Percentiles rank a stretch among this genome's conserved stretches.
Conservation (phyloP, 2,113 vertebrate genomes). For the Bungarus multicinctus region DNA sequence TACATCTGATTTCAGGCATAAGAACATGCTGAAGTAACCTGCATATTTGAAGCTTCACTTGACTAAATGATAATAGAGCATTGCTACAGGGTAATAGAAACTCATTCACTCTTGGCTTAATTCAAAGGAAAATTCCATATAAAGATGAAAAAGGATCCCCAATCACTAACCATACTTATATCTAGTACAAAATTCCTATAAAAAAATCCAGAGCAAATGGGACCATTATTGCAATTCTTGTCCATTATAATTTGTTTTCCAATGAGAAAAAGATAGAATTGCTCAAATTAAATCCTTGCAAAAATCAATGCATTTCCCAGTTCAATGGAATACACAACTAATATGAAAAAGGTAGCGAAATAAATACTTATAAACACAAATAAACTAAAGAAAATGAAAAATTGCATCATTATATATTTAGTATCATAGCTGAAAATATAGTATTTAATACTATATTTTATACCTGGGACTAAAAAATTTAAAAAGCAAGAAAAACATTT, state of each 20-base stretch:
- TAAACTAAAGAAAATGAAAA: neutral
- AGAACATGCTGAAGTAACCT: constrained; percentile 60
- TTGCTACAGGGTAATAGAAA: constrained; percentile 6
- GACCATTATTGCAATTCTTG: neutral
- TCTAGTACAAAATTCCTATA: neutral
- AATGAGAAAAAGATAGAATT: constrained; percentile 19
- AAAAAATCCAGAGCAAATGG: neutral
- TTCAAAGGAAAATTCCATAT: neutral
- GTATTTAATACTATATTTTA: neutral
- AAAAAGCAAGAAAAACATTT: constrained; percentile 6
- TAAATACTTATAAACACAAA: neutral
- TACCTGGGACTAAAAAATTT: neutral
- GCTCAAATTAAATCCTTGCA: constrained; percentile 10
- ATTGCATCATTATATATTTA: neutral
- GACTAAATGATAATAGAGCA: constrained; percentile 37
- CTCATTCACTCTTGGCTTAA: constrained; percentile 19
- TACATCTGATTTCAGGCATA: constrained; percentile 59
- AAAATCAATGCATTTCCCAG: neutral
- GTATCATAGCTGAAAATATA: constrained; percentile 13
- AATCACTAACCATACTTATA: neutral
- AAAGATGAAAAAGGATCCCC: neutral
- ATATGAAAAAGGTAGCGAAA: constrained; percentile 16
- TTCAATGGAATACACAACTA: neutral
- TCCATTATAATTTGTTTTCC: neutral
- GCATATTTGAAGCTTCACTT: constrained; percentile 33